These are phyloP conservation scores for Champsocephalus gunnari DNA, from an alignment of 2,797 vertebrate species.

Conservation along the genomic window DNA sequence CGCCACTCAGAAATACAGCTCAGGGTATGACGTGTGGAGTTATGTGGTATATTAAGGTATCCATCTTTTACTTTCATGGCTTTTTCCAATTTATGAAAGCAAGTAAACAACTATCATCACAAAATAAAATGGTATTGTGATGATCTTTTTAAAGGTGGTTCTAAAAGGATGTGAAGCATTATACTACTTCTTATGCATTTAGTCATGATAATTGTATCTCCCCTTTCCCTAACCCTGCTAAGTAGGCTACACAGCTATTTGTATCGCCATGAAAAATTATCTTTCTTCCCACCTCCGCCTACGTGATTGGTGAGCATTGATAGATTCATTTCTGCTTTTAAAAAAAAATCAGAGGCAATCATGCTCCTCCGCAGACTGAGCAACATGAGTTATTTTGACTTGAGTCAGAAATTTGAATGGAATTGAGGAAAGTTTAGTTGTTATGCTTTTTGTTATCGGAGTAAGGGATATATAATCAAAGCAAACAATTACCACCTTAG, in stretches of 20 bases:
- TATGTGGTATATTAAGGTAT: neutral
- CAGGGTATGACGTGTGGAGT: neutral
- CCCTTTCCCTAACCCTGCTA: slow-evolving; percentile 42
- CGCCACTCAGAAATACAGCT: neutral
- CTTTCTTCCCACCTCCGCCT: slow-evolving; percentile 37
- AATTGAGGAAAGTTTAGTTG: neutral
- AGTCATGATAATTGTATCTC: slow-evolving; percentile 41
- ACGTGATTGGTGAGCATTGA: slow-evolving; percentile 21
- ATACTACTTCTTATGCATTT: slow-evolving; percentile 21
- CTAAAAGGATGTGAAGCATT: slow-evolving; percentile 26
- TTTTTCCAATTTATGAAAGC: neutral
- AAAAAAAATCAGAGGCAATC: slow-evolving; percentile 22
- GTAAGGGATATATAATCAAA: slow-evolving; percentile 10
- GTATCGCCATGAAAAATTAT: slow-evolving; percentile 37
- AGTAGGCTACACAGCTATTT: slow-evolving; percentile 42
- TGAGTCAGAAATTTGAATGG: slow-evolving; percentile 44
- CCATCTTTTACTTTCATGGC: neutral
- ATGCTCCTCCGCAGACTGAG: slow-evolving; percentile 27
- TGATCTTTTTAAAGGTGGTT: neutral
- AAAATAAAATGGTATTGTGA: neutral
- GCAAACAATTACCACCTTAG: neutral
- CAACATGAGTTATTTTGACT: slow-evolving; percentile 52
- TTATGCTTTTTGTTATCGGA: slow-evolving; percentile 24
- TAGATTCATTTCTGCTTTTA: slow-evolving; percentile 32
- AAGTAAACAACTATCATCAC: slow-evolving; percentile 7